Conservation (phyloP, 2,113 vertebrate genomes). For the Pleuronectes platessa region DNA sequence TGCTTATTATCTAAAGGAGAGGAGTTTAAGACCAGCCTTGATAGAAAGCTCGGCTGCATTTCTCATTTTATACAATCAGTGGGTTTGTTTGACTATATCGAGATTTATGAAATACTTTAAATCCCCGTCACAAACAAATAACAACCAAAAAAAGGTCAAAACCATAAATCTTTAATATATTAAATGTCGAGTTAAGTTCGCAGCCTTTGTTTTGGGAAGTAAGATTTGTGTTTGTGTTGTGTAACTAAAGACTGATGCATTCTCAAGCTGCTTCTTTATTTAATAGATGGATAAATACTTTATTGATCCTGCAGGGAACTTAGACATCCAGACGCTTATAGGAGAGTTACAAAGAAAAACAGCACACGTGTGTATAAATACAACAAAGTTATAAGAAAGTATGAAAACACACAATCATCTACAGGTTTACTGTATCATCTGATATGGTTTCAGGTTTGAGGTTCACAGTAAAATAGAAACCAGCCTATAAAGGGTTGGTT, state of each 20-base stretch:
- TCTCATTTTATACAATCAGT: neutral
- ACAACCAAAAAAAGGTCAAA: neutral
- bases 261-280: neutral
- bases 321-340: too few relatives aligned
- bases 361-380: too few relatives aligned
- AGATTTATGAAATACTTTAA: neutral
- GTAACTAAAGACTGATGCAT: neutral
- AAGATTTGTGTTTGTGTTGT: neutral
- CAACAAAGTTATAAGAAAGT: too few relatives aligned
- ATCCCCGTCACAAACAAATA: neutral
- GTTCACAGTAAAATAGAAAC: too few relatives aligned
- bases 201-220: neutral
- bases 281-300: neutral
- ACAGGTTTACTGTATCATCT: too few relatives aligned
- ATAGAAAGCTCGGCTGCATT: neutral
- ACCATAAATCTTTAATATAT: neutral
- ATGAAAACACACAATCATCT: too few relatives aligned
- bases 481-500: too few relatives aligned
- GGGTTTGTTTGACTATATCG: neutral
- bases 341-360: too few relatives aligned
- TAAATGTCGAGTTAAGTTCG: neutral
- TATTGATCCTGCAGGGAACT: too few relatives aligned
- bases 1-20: neutral
- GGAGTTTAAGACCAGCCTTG: too few relatives aligned
- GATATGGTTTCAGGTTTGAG: too few relatives aligned